These are phyloP conservation scores for Balanococcus diminutus DNA, from an alignment of 2,888 invertebrate species.

Conservation along the genomic window DNA sequence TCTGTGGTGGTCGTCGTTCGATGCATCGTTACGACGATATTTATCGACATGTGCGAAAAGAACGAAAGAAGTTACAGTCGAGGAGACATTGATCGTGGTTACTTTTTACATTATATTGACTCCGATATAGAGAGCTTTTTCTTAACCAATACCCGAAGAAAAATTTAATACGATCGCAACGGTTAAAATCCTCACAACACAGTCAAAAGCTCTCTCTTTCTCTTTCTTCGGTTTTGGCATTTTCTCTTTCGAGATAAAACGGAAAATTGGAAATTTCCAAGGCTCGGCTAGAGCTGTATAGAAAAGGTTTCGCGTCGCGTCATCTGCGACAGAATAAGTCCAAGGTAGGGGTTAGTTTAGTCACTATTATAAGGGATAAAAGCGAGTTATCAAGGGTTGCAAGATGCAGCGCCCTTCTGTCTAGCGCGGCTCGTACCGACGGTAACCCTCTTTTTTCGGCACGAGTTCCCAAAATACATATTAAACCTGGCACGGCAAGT, in stretches of 20 bases:
- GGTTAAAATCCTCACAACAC: constrained; percentile 5
- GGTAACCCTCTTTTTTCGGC: constrained; percentile 47
- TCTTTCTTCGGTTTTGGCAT: neutral
- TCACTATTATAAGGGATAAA: constrained; percentile 49
- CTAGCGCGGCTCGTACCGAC: neutral
- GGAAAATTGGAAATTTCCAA: constrained; percentile 35
- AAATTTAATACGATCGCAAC: constrained; percentile 29
- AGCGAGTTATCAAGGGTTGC: constrained; percentile 47
- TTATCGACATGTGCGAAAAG: neutral
- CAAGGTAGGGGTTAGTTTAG: constrained; percentile 38
- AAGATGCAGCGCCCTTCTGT: constrained; percentile 49
- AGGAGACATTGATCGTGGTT: constrained; percentile 1
- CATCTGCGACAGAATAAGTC: constrained; percentile 16
- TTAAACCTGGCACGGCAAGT: neutral
- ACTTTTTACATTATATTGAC: neutral
- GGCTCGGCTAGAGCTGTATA: neutral
- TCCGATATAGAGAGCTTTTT: neutral
- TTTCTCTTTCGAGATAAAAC: neutral
- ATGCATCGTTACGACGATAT: neutral
- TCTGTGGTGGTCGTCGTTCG: neutral
- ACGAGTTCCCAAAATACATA: constrained; percentile 32
- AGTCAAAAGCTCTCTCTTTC: neutral
- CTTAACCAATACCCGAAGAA: neutral
- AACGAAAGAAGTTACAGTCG: too few species aligned
- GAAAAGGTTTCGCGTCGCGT: too few species aligned